Evolutionary conservation across 2,888 invertebrate genomes (phyloP).

Genomic region (Eustalomyia histrio): DNA sequence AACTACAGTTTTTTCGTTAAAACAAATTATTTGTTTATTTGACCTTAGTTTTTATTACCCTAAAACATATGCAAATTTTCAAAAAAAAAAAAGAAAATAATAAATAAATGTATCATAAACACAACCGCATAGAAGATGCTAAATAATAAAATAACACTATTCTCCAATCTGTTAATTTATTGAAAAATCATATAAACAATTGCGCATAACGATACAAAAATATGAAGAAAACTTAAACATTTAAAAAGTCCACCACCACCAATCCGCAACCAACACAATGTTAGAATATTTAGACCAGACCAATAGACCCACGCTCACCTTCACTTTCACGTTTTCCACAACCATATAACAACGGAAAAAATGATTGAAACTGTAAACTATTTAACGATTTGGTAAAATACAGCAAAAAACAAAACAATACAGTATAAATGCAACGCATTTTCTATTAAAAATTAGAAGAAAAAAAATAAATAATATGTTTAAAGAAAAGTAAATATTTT

Average conservation of each 20-base stretch:
- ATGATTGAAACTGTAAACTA: neutral
- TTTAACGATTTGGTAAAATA: slow-evolving; percentile 5
- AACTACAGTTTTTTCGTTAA: neutral
- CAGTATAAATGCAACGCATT: neutral
- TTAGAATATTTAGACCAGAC: neutral
- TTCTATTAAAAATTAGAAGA: neutral
- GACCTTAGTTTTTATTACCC: slow-evolving; percentile 61
- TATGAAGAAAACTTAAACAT: neutral
- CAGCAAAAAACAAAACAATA: neutral
- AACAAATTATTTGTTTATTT: slow-evolving; percentile 48
- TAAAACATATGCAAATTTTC: slow-evolving; percentile 62
- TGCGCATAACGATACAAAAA: neutral
- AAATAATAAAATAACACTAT: slow-evolving; percentile 15
- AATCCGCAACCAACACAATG: neutral
- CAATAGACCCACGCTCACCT: slow-evolving; percentile 23
- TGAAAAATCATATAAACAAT: slow-evolving; percentile 7
- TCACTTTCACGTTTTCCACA: slow-evolving; percentile 13
- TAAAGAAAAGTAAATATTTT: neutral
- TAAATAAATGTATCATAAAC: slow-evolving; percentile 13
- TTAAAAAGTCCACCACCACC: neutral
- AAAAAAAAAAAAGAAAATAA: too few relatives aligned
- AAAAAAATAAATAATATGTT: neutral
- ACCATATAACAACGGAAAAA: neutral
- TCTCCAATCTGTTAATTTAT: neutral
- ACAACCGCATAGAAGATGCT: slow-evolving; percentile 4